These are phyloP conservation scores for Crypturellus undulatus DNA, from an alignment of 2,113 vertebrate species.

Conservation along the genomic window DNA sequence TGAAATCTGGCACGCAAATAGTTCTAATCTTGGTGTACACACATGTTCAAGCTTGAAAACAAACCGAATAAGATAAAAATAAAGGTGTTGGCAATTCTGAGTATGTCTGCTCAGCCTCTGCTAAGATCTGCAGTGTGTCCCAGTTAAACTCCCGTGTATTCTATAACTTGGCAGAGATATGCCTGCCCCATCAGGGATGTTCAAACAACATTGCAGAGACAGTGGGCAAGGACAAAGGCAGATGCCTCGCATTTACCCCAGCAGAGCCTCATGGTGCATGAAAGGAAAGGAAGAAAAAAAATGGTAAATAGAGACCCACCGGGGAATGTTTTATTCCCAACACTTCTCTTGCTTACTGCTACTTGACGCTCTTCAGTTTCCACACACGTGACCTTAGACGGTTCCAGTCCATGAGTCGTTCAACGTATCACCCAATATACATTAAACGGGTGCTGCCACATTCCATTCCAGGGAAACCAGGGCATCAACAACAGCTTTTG, in stretches of 20 bases:
- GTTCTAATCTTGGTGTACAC: conserved; percentile 58
- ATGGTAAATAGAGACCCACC: neutral
- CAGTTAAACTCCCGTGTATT: conserved; percentile 2
- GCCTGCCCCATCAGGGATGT: neutral
- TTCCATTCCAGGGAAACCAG: conserved; percentile 18
- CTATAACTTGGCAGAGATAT: neutral
- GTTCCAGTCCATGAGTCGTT: neutral
- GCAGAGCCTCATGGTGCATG: neutral
- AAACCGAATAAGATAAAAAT: conserved; percentile 67
- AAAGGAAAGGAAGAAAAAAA: neutral
- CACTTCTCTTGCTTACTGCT: neutral
- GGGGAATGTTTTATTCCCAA: neutral
- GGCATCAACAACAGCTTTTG: neutral
- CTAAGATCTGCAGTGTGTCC: conserved; percentile 41
- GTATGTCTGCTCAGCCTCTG: conserved; percentile 34
- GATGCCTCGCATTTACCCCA: neutral
- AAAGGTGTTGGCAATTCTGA: conserved; percentile 46
- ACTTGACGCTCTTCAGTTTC: neutral
- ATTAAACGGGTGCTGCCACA: neutral
- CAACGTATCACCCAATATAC: neutral
- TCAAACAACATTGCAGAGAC: neutral
- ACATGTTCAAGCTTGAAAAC: conserved; percentile 61
- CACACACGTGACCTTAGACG: neutral
- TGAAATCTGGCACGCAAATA: conserved; percentile 43
- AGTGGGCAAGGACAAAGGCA: neutral